Base-by-base conservation (phyloP, 2,888 invertebrate genomes). In the Clepsis dumicolana region DNA sequence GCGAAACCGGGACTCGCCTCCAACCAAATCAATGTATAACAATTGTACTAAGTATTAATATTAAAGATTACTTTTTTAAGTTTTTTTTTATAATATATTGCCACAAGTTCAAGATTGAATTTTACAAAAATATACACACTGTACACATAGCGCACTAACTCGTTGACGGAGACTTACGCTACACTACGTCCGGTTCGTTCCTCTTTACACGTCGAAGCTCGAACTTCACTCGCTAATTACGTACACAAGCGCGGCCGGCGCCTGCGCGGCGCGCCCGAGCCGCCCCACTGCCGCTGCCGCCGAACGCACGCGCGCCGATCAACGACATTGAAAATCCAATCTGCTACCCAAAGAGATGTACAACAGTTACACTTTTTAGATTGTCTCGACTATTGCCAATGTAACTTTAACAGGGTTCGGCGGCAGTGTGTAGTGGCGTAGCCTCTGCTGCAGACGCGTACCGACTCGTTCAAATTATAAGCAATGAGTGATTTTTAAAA, bases 51-150 rank as follows among this genome's bases (percentile, higher is more conserved):
- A 85, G 79, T 83, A 81, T 83, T 83, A 82, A 85, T 86, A 88
- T 86, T 87, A 89, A 80, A 88, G 87, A 86, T 86, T 86, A 82
- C 84, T 87, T 89, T 89, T 89, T 89, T 80, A 87, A 89, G 86
- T 84, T 35, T 56, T 56, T 54, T 85, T 88, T 86, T 78, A 86
- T 89, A 85, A 90, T 92, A 90, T 92, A 92, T 92, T 92, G 92
- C 93, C 91, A 89, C 86, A 85, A 89, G 88, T 88, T 87, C 57
- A 67, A 85, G 87, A 90, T 83, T 86, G 87, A 90, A 90, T 90
- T 91, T 88, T 92, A 93, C 90, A 93, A 92, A 92, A 93, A 93
- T 93, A 93, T 92, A 91, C 90, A 92, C 86, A 89, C 90, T 91
- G 90, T 92, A 92, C 93, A 91, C 84, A 87, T 87, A 89, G 90